Base-by-base conservation (phyloP, 2,113 vertebrate genomes). In the Poeciliopsis occidentalis region DNA sequence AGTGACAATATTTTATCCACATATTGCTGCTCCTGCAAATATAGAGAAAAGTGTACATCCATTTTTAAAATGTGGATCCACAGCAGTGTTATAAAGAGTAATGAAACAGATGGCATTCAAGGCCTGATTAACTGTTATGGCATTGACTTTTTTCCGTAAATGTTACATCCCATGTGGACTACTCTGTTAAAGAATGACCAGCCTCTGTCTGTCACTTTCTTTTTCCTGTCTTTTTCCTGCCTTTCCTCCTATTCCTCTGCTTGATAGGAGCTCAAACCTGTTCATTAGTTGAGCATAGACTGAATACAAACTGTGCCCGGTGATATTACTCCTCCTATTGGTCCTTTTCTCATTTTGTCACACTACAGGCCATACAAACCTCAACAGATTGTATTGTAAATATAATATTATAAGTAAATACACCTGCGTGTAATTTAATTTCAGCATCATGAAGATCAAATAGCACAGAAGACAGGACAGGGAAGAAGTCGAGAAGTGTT, bases 61-160 rank as follows among this genome's bases (percentile, higher is more conserved):
- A 34, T 71, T 75, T 62, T 31, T n/a, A 69, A 82, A 61, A 66
- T 79, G 79, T 61, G 47, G 47, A 54, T 79, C 22, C 51, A n/a
- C 24, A n/a, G 24, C 24, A n/a, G 70, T 67, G 71, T 73, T 78
- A 66, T 71, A 51, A 74, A 74, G 37, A 68, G 65, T 86, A 92
- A 90, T 83, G 89, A 91, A 90, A 88, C 81, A 83, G 73, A 82
- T 88, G 81, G 85, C 85, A 88, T 91, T 92, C 90, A 79, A 78
- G 64, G 17, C 72, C 81, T 91, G 89, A 93, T 92, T 90, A 93
- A 94, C 93, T 90, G 91, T 83, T 64, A 72, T 92, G 92, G 82
- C 91, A 93, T 94, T 93, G 90, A 83, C 81, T 91, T 78, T 73
- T 87, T 83, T 87, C 60, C 17, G 83, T 91, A 92, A 92, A 91